Evolutionary conservation across 37 sponge, comb jelly and placozoan genomes (phyloP).

Genomic region (Cladorhizidae sp.): DNA sequence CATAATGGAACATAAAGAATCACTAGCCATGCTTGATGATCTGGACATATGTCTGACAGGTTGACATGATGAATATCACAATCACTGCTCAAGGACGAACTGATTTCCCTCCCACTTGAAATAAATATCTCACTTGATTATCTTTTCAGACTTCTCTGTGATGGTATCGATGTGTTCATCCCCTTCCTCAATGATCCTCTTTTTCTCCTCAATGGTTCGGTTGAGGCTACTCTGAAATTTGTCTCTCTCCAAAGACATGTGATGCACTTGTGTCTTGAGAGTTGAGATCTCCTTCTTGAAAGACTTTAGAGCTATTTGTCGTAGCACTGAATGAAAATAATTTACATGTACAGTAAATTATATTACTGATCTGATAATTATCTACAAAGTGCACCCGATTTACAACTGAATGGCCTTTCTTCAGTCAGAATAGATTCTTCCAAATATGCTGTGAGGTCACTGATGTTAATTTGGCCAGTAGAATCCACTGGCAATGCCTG

Average conservation of each 20-base stretch:
- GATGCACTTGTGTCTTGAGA: conserved; percentile 24
- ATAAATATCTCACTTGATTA: conserved; percentile 45
- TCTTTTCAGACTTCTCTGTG: conserved; percentile 15
- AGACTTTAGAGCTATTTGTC: conserved; percentile 25
- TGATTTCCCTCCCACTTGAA: neutral
- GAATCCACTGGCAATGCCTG: conserved; percentile 45
- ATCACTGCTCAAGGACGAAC: no score
- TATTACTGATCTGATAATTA: neutral
- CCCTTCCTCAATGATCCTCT: conserved; percentile 37
- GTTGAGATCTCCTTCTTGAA: conserved; percentile 30
- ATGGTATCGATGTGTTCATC: conserved; percentile 43
- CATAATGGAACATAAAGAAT: no score
- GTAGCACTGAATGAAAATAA: conserved; percentile 23
- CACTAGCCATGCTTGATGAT: no score
- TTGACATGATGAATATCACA: no score
- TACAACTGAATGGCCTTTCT: conserved; percentile 10
- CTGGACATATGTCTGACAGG: no score
- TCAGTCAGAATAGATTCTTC: conserved; percentile 41
- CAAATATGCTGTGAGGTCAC: conserved; percentile 28
- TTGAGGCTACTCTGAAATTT: conserved; percentile 18
- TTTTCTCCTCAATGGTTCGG: conserved; percentile 47
- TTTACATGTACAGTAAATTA: no score
- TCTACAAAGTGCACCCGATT: neutral
- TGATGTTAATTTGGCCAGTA: conserved; percentile 19
- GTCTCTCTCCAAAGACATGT: conserved; percentile 49